Evolutionary conservation across 1,140 invertebrate species (phyloP).

Genomic region (Ptiloglossa arizonensis): DNA sequence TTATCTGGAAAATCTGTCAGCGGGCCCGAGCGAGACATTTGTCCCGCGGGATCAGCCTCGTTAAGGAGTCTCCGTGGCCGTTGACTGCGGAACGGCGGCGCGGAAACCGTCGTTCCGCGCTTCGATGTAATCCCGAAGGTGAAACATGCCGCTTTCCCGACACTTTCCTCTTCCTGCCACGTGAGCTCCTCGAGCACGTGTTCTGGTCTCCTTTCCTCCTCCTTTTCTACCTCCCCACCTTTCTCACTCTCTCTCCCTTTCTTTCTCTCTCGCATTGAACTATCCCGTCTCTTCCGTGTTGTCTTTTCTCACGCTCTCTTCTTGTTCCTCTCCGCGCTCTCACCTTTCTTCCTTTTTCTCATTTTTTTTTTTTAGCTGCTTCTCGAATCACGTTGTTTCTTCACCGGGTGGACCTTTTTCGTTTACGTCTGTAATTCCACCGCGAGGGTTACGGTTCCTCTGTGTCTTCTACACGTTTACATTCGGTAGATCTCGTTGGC

Average conservation of each 20-base stretch:
- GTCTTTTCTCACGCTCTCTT: slow-evolving; percentile 43
- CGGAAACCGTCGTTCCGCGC: slow-evolving; percentile 6
- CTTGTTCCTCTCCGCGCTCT: neutral
- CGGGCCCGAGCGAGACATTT: slow-evolving; percentile 28
- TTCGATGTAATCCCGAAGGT: slow-evolving; percentile 27
- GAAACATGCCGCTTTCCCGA: slow-evolving; percentile 23
- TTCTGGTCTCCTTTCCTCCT: neutral
- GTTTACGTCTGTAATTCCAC: too few species aligned
- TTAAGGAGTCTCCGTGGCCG: slow-evolving; percentile 45
- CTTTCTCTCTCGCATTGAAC: too few species aligned
- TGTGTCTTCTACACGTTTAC: too few species aligned
- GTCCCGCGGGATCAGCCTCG: slow-evolving; percentile 50
- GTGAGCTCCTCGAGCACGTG: slow-evolving; percentile 28
- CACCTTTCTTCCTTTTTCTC: neutral
- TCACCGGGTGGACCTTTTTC: neutral
- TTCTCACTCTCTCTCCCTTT: too few species aligned
- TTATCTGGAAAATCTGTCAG: slow-evolving; percentile 57
- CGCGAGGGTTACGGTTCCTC: too few species aligned
- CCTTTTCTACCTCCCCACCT: neutral
- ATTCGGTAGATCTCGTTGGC: too few species aligned
- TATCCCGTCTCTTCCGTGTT: slow-evolving; percentile 9
- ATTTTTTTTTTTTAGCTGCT: neutral
- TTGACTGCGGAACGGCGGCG: slow-evolving; percentile 1
- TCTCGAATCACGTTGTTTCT: neutral
- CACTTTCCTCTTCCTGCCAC: slow-evolving; percentile 38